A percentile compares a stretch with the other conserved stretches of the same genome.
Conservation (phyloP, 2,113 vertebrate genomes). For the Leptocoma aspasia region DNA sequence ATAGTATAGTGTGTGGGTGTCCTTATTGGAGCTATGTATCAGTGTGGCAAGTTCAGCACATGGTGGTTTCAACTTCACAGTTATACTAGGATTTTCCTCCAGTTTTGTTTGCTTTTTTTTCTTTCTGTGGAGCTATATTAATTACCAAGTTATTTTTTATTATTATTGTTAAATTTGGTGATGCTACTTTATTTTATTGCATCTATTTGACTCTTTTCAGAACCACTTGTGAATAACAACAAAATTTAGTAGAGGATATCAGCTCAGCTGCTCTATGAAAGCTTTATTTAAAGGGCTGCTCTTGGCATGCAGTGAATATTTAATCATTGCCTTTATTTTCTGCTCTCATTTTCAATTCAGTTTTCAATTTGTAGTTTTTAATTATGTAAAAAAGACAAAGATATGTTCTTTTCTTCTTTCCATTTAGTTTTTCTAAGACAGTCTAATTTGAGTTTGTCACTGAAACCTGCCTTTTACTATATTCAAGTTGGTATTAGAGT, state of each 20-base stretch:
- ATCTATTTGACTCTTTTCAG: not conserved
- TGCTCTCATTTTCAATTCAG: not conserved
- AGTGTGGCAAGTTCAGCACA: not conserved
- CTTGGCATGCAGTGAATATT: not conserved
- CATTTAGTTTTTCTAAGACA: not conserved
- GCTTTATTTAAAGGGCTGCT: not conserved
- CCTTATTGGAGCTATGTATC: not conserved
- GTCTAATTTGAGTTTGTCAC: not conserved
- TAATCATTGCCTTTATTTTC: constrained; percentile 10
- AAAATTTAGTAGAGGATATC: not conserved
- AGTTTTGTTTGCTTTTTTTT: not conserved
- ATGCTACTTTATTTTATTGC: not conserved
- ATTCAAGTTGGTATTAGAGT: not conserved
- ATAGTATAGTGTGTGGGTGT: not conserved
- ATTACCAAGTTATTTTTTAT: not conserved
- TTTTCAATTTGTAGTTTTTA: not conserved
- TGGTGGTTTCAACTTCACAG: not conserved
- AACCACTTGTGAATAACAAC: not conserved
- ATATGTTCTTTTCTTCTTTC: not conserved
- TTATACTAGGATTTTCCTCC: not conserved
- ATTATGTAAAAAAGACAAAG: not conserved
- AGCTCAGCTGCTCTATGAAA: not conserved
- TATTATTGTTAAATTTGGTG: not conserved
- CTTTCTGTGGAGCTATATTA: not conserved
- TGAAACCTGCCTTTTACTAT: not conserved